These are phyloP conservation scores for Puma concolor DNA, from an alignment of 2,113 vertebrate species.

Conservation along the genomic window DNA sequence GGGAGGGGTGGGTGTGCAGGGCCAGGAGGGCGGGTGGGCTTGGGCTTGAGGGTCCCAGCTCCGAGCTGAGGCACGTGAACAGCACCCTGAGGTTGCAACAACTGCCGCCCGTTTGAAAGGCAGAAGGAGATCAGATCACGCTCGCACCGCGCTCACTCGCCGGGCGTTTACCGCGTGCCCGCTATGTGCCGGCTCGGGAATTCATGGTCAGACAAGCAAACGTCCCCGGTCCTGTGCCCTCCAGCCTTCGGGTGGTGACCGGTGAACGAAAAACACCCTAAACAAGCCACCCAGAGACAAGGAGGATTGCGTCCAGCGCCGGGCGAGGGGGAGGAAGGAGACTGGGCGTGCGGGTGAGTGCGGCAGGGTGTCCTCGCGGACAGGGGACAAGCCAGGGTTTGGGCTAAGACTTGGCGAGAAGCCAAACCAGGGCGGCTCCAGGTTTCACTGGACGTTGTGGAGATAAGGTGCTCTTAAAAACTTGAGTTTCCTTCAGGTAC, in stretches of 20 bases:
- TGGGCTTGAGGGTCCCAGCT: neutral
- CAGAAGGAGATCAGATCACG: accelerated
- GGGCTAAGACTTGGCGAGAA: neutral
- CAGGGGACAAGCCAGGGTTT: neutral
- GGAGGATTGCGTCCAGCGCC: neutral
- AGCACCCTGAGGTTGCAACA: accelerated
- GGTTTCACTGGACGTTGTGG: neutral
- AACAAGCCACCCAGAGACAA: neutral
- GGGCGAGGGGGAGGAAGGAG: neutral
- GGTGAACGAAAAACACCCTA: neutral
- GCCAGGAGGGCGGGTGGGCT: neutral
- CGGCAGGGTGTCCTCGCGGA: neutral
- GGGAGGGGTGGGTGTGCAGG: neutral
- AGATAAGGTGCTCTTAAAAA: neutral
- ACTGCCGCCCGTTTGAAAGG: neutral
- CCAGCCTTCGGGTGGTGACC: neutral
- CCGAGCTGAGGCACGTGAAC: neutral
- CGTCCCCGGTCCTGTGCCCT: neutral
- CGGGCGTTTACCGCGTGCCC: accelerated
- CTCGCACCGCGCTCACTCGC: accelerated
- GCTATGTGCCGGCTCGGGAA: neutral
- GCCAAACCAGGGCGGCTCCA: neutral
- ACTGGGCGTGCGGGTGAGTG: neutral
- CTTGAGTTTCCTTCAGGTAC: neutral
- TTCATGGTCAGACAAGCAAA: neutral